Base-by-base conservation (phyloP, 2,888 invertebrate genomes). In the Leucoptera coffeella region DNA sequence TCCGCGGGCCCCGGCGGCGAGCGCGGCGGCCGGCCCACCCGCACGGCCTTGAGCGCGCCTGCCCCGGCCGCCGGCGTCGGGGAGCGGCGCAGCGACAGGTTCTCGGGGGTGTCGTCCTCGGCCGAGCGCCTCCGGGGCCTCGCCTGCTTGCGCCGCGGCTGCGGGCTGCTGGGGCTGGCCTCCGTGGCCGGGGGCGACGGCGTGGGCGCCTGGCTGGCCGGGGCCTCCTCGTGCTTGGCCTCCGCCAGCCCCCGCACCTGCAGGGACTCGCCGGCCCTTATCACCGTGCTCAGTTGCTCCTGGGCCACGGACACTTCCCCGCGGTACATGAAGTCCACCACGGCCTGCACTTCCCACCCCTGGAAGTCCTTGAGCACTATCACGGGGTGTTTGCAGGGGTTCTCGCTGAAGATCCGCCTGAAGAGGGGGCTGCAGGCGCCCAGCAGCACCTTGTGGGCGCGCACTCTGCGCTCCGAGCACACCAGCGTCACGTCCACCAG, bases 251-350 rank as follows among this genome's bases (percentile, higher is more conserved):
- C 88, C 12, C 86, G 78, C 34, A 89, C 83, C 53, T 91, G 89
- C 32, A 92, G 71, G 27, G 85, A 85, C 47, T 91, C 90, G 1
- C 91, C 92, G 3, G 90, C 90, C 42, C 87, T 83, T 43, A 92
- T 86, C 38, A 93, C 75, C 8, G 82, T 82, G 29, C 85, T 80
- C 14, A 92, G 71, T 35, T 89, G 85, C 47, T 89, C 88, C 43
- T 89, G 86, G 5, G 83, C 82, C 27, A 92, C 89, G 38, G 86
- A 86, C 40, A 92, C 89, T 65, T 92, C 90, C 20, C 92, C 92
- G 38, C 87, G 84, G 64, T 93, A 93, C 90, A 92, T 92, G 49
- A 92, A 93, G 61, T 90, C 88, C 33, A 92, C 85, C 32, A 92
- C 85, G 17, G 89, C 87, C 44, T 88, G 86, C 34, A 93, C 83